Evolutionary conservation across 1,140 invertebrate species (phyloP), one percentile per base, ranked within the genome.

Genomic region (Pissodes strobi): DNA sequence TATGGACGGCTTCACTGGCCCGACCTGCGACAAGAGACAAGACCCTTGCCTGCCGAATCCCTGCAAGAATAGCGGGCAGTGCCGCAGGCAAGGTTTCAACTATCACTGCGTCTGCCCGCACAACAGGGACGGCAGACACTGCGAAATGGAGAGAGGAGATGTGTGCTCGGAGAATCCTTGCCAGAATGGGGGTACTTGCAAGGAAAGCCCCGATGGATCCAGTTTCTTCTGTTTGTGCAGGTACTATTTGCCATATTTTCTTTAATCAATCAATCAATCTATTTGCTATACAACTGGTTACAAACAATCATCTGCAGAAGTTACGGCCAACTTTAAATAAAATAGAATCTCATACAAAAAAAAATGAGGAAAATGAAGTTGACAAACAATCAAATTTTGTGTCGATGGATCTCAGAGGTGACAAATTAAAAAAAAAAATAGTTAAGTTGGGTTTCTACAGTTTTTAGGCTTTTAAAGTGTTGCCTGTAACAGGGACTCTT

Each of bases 31-130:
- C 67, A 87, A 88, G 66, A 82, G 90, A 12, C 90, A 93, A 78
- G 92, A 95, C 81, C 93, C 93, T 0, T 97, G 94, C 75, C 83
- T 88, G n/a, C 92, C 93, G 1, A 94, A 92, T 79, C 94, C 94
- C 8, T 97, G 94, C 76, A 84, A 88, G 61, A 82, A 84, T 72
- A 89, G 88, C 65, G 91, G 89, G 1, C 88, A 90, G 67, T 97
- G 94, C 75, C 84, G 88, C 30, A 85, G 90, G 62, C 83, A 91
- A 77, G 90, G 90, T 22, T 88, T 87, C 73, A 90, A 91, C 71
- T 96, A 91, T 77, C 84, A 88, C 48, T 96, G 94, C 71, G 82
- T 83, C 2, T 97, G 94, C 78, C 86, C 90, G 0, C 73, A 85
- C 0, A 82, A 87, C 52, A 84, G 89, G 30, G 90, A 94, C 70